Base-by-base conservation (phyloP, 2,888 invertebrate species). In the Didymodactylos carnosus region DNA sequence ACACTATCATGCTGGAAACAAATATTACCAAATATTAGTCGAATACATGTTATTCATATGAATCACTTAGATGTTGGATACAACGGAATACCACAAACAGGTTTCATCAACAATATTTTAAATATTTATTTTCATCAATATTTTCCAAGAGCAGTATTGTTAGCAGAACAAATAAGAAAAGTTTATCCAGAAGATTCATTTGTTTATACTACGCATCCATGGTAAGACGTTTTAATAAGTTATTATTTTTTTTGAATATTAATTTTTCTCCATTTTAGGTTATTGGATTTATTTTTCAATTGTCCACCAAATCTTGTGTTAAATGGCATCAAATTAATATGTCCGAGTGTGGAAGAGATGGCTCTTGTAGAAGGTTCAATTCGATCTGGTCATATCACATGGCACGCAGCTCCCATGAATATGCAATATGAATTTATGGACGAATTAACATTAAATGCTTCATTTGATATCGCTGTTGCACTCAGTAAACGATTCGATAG, bases 361-460 rank as follows among this genome's bases (percentile, higher is more conserved):
- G 75, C 72, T 5, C 75, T 75, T 8, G 79, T 80, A 73, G 74
- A 75, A 23, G 69, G 70, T 6, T 79, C 80, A 0, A 77, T 80
- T 27, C 75, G 73, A 51, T 51, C 73, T 6, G 80, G 81, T 7
- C 77, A 78, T 43, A 79, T 81, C 11, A 78, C 79, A 13, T 81
- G 81, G 80, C 81, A 81, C 77, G 81, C 80, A 41, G 80, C 80
- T 69, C 80, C 81, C 19, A 81, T 81, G 81, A 81, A 82, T 77
- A 80, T 82, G 79, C 80, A 81, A 76, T 78, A 78, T n/a, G 81
- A 81, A 73, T 78, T 78, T 70, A 77, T 80, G 77, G 78, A 79
- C 46, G 76, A 77, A 53, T 70, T 76, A 40, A 76, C 80, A 71
- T 78, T 80, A 75, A 77, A 79, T 46, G 75, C 78, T 72, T 78